Base-by-base conservation (phyloP, 1,140 invertebrate genomes). In the Bombyx mandarina region DNA sequence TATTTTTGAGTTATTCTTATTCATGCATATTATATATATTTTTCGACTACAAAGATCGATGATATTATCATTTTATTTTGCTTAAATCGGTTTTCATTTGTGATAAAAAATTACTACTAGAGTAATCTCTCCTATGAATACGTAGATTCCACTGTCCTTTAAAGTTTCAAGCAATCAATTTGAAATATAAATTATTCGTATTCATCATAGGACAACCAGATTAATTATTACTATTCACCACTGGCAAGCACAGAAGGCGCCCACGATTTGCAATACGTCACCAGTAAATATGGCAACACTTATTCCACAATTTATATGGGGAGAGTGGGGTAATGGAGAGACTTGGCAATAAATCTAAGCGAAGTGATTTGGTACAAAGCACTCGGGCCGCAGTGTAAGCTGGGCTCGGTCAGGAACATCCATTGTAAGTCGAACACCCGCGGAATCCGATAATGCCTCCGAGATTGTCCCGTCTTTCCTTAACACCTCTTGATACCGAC, bases 251-350 rank as follows among this genome's bases (percentile, higher is more conserved):
- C 79, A 81, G 71, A 78, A 75, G 77, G 76, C 71, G 71, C 65
- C 68, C 68, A 72, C 73, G 79, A 83, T 83, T 82, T 82, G 76
- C 79, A 75, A 79, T 74, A 82, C 77, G 79, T 86, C 83, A 84
- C 79, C 72, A 61, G 79, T 86, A 84, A 86, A 86, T 86, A 84
- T 86, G 81, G 81, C 77, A 83, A 84, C 79, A 86, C 79, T 86
- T 82, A 82, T 83, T 83, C 67, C 70, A 76, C 73, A 69, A 83
- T 86, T 86, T 86, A 86, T 84, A 75, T 71, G 77, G 76, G 76
- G 73, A 70, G 72, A 74, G 65, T 72, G 72, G 79, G 79, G 77
- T 75, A 77, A 78, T 63, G 68, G 75, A 78, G 80, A 78, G 73
- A 81, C 65, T 76, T 54, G 68, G 77, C 69, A 79, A 86, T 86